phyloP scores from a whole-genome alignment of 2,113 vertebrate genomes.

The Lophotis ruficrista region DNA sequence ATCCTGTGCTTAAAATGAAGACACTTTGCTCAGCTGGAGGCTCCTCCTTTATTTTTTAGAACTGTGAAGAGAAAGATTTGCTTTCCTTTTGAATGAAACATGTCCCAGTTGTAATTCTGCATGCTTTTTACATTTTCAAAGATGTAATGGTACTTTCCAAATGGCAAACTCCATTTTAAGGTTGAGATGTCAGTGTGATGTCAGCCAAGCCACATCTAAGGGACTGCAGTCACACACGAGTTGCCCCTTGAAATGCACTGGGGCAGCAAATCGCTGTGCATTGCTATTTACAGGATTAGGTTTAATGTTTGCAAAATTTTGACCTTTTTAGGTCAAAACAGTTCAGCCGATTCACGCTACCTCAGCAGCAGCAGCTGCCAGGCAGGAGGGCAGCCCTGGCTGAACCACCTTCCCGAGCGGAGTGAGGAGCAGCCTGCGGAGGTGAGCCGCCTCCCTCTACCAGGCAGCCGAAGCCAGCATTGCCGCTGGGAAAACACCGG shows the following conservation, averaged over 20 bases:
- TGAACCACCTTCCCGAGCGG: background rate
- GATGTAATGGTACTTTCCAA: background rate
- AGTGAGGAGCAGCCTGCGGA: background rate
- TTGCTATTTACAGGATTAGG: background rate
- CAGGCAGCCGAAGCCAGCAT: background rate
- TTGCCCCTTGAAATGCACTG: background rate
- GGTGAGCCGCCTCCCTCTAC: background rate
- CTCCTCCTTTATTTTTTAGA: background rate
- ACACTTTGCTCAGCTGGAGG: background rate
- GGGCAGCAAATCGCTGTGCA: accelerated
- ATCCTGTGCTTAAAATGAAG: background rate
- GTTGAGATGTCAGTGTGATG: background rate
- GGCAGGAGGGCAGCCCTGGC: background rate
- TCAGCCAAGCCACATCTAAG: background rate
- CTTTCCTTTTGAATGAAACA: background rate
- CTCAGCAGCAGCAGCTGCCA: background rate
- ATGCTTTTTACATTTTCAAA: background rate
- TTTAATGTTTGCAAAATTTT: background rate
- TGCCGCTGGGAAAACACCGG: background rate
- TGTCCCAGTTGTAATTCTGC: background rate
- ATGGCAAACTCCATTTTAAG: background rate
- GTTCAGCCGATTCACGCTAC: background rate
- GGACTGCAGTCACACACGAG: background rate
- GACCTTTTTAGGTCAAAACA: background rate
- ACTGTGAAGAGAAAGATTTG: background rate